phyloP scores from a whole-genome alignment of 1,140 invertebrate species.

The Goniozus legneri region DNA sequence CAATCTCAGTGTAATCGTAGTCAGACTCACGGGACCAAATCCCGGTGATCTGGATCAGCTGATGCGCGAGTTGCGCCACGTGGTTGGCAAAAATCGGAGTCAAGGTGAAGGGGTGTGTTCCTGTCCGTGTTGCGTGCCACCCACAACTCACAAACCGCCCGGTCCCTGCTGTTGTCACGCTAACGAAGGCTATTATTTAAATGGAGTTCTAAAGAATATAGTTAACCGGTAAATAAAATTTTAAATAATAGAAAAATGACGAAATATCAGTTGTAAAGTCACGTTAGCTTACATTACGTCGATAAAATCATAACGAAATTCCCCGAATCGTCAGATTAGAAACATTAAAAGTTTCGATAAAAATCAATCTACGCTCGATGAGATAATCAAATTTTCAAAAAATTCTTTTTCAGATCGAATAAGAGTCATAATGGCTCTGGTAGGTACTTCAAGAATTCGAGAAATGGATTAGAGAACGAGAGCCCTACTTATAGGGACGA shows the following conservation, averaged over 20 bases:
- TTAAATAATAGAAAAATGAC: too few species aligned
- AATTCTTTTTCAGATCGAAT: constrained; percentile 27
- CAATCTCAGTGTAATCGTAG: constrained; percentile 74
- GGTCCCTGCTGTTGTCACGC: constrained; percentile 43
- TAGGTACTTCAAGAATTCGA: constrained; percentile 33
- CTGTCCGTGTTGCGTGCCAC: constrained; percentile 41
- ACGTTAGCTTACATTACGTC: too few species aligned
- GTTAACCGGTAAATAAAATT: constrained; percentile 36
- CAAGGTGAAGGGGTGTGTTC: constrained; percentile 50
- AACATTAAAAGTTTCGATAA: too few species aligned
- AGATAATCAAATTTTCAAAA: too few species aligned
- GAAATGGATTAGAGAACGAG: constrained; percentile 32
- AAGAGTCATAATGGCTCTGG: constrained; percentile 32
- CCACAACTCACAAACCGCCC: constrained; percentile 36
- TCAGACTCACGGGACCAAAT: constrained; percentile 63
- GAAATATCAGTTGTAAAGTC: too few species aligned
- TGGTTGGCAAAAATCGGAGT: constrained; percentile 59
- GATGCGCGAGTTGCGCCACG: constrained; percentile 73
- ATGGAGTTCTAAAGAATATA: constrained; percentile 48
- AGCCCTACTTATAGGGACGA: constrained; percentile 52
- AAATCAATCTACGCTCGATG: too few species aligned
- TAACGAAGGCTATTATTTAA: constrained; percentile 47
- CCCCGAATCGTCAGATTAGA: too few species aligned
- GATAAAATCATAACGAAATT: too few species aligned
- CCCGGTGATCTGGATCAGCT: constrained; percentile 66